A percentile compares a stretch with the other conserved stretches of the same genome.
phyloP scores from a whole-genome alignment of 2,888 invertebrate genomes.

The Chrysolina americana region DNA sequence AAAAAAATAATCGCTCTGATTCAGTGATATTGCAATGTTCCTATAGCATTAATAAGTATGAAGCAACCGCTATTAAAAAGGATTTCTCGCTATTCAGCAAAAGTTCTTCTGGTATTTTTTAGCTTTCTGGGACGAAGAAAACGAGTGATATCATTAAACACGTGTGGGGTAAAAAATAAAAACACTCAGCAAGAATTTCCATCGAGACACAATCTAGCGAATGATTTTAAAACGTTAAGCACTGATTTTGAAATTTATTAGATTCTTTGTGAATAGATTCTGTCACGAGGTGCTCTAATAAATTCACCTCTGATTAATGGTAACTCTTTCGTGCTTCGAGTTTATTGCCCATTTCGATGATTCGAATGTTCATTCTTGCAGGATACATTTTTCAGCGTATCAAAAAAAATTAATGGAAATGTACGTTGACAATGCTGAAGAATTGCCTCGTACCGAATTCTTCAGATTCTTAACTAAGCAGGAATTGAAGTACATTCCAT shows the following conservation, averaged over 20 bases:
- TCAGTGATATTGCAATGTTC: background rate
- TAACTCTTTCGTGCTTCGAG: constrained; percentile 38
- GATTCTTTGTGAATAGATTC: constrained; percentile 41
- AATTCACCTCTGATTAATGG: constrained; percentile 47
- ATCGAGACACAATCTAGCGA: constrained; percentile 32
- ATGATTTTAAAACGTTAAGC: constrained; percentile 36
- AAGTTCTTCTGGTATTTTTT: background rate
- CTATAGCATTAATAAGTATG: background rate
- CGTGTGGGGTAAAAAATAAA: constrained; percentile 30
- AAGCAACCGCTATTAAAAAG: constrained; percentile 7
- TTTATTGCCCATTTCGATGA: constrained; percentile 42
- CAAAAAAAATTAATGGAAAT: constrained; percentile 35
- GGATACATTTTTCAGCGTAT: constrained; percentile 45
- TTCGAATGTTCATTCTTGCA: constrained; percentile 29
- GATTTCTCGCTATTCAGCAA: background rate
- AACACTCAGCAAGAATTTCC: constrained; percentile 35
- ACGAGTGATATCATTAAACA: constrained; percentile 30
- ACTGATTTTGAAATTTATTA: constrained; percentile 47
- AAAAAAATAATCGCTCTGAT: too few relatives aligned
- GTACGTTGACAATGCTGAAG: constrained; percentile 18
- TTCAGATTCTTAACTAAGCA: background rate
- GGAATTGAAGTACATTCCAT: background rate
- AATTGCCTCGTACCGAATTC: constrained; percentile 10
- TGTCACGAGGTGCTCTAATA: constrained; percentile 46
- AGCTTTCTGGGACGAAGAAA: constrained; percentile 18